phyloP scores from a whole-genome alignment of 2,113 vertebrate genomes.

The Xenopus borealis region DNA sequence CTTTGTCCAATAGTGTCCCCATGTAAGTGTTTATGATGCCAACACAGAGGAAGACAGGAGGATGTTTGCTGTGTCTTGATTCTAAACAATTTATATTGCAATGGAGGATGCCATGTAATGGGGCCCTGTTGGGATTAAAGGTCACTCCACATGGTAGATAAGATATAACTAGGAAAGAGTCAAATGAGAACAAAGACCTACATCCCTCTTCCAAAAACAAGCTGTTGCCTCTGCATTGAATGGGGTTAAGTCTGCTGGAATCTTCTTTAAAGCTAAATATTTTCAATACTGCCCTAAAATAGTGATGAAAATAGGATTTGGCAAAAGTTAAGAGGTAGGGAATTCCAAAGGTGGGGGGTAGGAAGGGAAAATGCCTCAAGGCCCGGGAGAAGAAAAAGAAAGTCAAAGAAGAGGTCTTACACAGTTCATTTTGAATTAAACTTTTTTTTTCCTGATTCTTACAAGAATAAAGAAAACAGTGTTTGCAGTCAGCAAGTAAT shows the following conservation, averaged over 20 bases:
- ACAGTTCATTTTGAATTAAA: conserved; percentile 11
- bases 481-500: not conserved
- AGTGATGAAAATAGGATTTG: conserved; percentile 31
- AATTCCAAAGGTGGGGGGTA: conserved; percentile 38
- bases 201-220: not conserved
- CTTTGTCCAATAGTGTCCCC: too few species aligned
- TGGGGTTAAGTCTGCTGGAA: conserved; percentile 15
- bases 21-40: too few species aligned
- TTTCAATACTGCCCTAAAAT: conserved; percentile 22
- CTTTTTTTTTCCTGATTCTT: conserved; percentile 7
- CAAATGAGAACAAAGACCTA: too few species aligned
- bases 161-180: too few species aligned
- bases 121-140: too few species aligned
- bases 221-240: not conserved
- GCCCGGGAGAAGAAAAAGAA: conserved; percentile 8
- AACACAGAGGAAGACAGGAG: too few species aligned
- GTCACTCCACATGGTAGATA: too few species aligned
- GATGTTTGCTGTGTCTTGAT: too few species aligned
- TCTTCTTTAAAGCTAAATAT: conserved; percentile 18
- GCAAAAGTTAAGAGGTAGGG: conserved; percentile 35
- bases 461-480: conserved; percentile 4
- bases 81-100: too few species aligned
- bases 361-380: conserved; percentile 30
- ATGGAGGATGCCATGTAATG: too few species aligned
- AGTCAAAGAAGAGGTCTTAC: conserved; percentile 16